Evolutionary conservation across 2,888 invertebrate genomes (phyloP), one percentile per base, ranked within the genome.

Genomic region (Dasypogon diadema): DNA sequence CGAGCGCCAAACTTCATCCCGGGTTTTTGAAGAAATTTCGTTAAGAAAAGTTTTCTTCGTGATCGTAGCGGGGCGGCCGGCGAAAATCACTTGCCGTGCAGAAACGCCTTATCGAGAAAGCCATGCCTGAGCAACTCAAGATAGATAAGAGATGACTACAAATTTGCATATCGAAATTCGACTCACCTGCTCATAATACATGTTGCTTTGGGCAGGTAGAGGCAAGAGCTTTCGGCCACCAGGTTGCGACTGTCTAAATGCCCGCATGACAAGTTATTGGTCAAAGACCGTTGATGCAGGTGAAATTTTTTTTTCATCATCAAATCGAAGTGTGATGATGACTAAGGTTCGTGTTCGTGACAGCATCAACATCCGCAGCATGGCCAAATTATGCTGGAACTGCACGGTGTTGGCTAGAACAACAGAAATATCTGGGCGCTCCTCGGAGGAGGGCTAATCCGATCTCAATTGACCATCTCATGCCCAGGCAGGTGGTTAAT

Each of bases 401-500:
- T 16, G 51, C 6, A 3, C 1, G 12, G 5, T 16, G 18, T 51
- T 16, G 16, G 18, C 21, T 14, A 65, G 46, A 65, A 65, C 24
- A 46, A 24, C 65, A 46, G 22, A 34, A 14, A 16, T 60, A 60
- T 60, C 18, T 37, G 10, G 60, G 16, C 22, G 37, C 18, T 60
- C 37, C 14, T 55, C 22, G 55, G 26, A 18, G 65, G 65, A 65
- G 65, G 48, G 6, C 26, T 24, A 48, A 65, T 46, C 65, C 42
- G 54, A 26, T 70, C 70, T 70, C n/a, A 54, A 70, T 70, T 34
- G 54, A 34, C 37, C 51, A 54, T 54, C 70, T 16, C 12, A 22
- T 12, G 54, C 5, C 70, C 34, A 54, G 70, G 70, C 70, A 70
- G 70, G 70, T 70, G 70, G 70, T 30, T 70, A 70, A 70, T 70